These are phyloP conservation scores for Chaenocephalus aceratus DNA, from an alignment of 2,113 vertebrate species.

Conservation along the genomic window DNA sequence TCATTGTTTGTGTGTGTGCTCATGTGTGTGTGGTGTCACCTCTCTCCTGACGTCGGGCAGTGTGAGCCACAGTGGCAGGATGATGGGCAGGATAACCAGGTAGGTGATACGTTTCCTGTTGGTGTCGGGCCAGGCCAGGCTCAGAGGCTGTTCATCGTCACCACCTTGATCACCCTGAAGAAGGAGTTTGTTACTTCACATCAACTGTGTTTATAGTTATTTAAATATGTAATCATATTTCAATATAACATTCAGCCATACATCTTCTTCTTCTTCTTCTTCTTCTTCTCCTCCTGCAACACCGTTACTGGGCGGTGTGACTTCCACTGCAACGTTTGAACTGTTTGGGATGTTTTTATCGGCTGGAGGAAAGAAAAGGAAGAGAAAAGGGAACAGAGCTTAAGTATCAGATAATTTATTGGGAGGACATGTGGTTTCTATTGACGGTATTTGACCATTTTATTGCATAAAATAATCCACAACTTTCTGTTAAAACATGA, in stretches of 20 bases:
- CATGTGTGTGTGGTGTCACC: constrained; percentile 71
- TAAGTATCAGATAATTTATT: not conserved
- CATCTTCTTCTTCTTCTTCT: constrained; percentile 75
- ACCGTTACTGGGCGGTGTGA: constrained; percentile 93
- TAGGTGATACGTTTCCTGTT: constrained; percentile 89
- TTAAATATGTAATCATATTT: not conserved
- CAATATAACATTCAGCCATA: constrained; percentile 14
- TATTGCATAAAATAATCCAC: not conserved
- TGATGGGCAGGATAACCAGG: constrained; percentile 91
- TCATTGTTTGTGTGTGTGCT: not conserved
- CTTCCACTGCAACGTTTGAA: constrained; percentile 91
- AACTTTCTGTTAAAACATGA: too few relatives aligned
- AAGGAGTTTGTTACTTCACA: constrained; percentile 3
- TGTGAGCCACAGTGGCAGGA: constrained; percentile 92
- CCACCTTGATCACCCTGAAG: constrained; percentile 82
- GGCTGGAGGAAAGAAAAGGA: constrained; percentile 33
- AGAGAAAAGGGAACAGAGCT: not conserved
- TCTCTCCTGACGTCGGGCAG: constrained; percentile 95
- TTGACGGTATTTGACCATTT: constrained; percentile 22
- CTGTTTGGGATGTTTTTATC: constrained; percentile 89
- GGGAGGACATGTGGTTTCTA: not conserved
- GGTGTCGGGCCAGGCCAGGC: constrained; percentile 93
- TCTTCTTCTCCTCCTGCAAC: constrained; percentile 81
- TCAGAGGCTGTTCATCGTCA: constrained; percentile 91
- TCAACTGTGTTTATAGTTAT: not conserved